Conservation (phyloP, 2,113 vertebrate genomes). For the Gavialis gangeticus region DNA sequence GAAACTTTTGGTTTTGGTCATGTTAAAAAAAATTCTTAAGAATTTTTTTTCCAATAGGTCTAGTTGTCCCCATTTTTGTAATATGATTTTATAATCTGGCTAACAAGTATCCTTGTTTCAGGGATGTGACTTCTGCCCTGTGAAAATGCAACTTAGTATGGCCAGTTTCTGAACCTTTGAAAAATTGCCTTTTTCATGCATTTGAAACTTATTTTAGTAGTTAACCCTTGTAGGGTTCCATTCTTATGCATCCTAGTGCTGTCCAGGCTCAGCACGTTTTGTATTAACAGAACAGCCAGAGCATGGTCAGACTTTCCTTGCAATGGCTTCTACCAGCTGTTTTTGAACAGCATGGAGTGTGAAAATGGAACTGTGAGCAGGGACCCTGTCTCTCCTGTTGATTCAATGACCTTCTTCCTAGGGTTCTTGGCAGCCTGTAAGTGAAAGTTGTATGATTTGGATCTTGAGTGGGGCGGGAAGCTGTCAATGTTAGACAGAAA, state of each 20-base stretch:
- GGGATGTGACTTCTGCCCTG: background rate
- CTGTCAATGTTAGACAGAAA: background rate
- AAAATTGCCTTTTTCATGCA: background rate
- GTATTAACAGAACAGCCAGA: too few relatives aligned
- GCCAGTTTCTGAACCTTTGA: background rate
- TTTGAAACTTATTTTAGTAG: background rate
- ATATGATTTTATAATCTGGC: too few relatives aligned
- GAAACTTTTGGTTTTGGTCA: background rate
- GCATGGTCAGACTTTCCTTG: background rate
- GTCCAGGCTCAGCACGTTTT: background rate
- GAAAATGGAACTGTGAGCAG: constrained; percentile 1
- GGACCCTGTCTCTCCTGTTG: background rate
- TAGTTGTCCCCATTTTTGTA: background rate
- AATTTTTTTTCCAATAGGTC: background rate
- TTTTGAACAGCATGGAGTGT: background rate
- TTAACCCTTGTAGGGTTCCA: background rate
- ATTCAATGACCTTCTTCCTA: background rate
- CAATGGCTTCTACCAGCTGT: background rate
- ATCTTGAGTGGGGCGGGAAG: background rate
- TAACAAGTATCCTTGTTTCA: background rate
- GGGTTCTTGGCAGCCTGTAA: background rate
- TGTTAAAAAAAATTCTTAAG: background rate
- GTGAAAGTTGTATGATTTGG: background rate
- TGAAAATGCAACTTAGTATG: background rate
- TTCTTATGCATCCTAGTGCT: background rate